A percentile compares a stretch with the other conserved stretches of the same genome.
Conservation (phyloP, 2,888 invertebrate species). For the Halocaridina rubra region DNA sequence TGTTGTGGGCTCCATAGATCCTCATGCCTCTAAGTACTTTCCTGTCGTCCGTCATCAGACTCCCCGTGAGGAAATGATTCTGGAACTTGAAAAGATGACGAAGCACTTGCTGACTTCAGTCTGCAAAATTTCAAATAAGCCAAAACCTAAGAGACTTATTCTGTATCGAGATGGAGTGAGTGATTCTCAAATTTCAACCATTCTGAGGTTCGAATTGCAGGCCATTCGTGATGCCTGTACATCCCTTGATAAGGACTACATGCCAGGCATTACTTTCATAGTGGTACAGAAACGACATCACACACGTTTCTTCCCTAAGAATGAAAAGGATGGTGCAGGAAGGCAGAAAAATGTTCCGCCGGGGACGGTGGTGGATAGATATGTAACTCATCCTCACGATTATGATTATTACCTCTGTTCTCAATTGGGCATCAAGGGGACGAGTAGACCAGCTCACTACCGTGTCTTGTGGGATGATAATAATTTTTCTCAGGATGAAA, state of each 20-base stretch:
- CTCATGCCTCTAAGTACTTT: conserved; percentile 66
- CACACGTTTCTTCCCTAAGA: conserved; percentile 75
- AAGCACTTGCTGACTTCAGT: conserved; percentile 75
- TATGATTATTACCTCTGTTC: conserved; percentile 89
- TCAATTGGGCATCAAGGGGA: conserved; percentile 77
- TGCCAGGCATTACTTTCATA: conserved; percentile 87
- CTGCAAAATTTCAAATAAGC: conserved; percentile 68
- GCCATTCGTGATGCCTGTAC: conserved; percentile 81
- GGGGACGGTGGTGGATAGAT: conserved; percentile 87
- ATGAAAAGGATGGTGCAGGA: too few relatives aligned
- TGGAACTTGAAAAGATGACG: conserved; percentile 76
- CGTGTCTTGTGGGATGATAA: conserved; percentile 79
- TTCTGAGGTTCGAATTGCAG: conserved; percentile 72
- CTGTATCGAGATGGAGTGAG: conserved; percentile 87
- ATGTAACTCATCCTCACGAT: conserved; percentile 86
- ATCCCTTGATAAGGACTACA: conserved; percentile 71
- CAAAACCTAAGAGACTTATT: conserved; percentile 76
- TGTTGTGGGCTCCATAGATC: conserved; percentile 68
- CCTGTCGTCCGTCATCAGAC: conserved; percentile 83
- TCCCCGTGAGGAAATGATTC: conserved; percentile 80
- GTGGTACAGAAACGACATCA: conserved; percentile 98
- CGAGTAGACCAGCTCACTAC: conserved; percentile 76
- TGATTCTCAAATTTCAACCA: conserved; percentile 83
- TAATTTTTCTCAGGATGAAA: conserved; percentile 77
- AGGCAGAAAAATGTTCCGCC: conserved; percentile 90